A percentile compares a stretch with the other conserved stretches of the same genome.
These are phyloP conservation scores for Drosophila miranda DNA, from an alignment of 1,140 invertebrate species.

Conservation along the genomic window DNA sequence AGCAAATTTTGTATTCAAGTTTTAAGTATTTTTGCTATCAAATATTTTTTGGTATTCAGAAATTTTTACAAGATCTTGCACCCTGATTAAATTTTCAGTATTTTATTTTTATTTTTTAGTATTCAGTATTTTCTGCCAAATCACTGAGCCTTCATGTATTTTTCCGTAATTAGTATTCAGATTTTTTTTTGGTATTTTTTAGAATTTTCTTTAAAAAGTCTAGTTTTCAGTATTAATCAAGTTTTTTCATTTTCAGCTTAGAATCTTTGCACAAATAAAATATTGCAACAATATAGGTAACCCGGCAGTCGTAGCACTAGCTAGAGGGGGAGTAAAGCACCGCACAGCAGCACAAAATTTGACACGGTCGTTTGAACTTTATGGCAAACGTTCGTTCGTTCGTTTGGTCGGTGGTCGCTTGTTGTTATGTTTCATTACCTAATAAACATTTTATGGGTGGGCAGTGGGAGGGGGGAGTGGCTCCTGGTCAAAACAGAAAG, in stretches of 20 bases:
- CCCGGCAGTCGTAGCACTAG: too few relatives aligned
- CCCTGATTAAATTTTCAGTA: too few relatives aligned
- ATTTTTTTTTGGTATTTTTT: too few relatives aligned
- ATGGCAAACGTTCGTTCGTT: conserved; percentile 23
- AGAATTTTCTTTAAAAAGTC: too few relatives aligned
- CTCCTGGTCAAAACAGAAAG: conserved; percentile 43
- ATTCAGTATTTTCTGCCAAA: neutral
- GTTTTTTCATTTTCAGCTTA: too few relatives aligned
- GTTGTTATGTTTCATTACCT: conserved; percentile 76
- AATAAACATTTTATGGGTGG: conserved; percentile 74
- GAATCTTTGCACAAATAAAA: too few relatives aligned
- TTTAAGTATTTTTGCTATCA: neutral
- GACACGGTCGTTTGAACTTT: conserved; percentile 65
- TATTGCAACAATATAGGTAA: too few relatives aligned
- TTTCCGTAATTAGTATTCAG: too few relatives aligned
- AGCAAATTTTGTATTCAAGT: too few relatives aligned
- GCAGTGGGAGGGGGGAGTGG: neutral
- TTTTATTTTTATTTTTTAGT: neutral
- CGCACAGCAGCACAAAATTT: conserved; percentile 42
- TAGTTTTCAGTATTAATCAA: too few relatives aligned
- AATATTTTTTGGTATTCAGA: neutral
- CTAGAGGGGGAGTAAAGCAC: too few relatives aligned
- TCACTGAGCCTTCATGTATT: too few relatives aligned
- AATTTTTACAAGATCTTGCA: neutral
- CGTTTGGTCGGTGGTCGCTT: conserved; percentile 34